A percentile compares a stretch with the other conserved stretches of the same genome.
These are phyloP conservation scores for Tenthredo mesomela DNA, from an alignment of 2,888 invertebrate species.

Conservation along the genomic window DNA sequence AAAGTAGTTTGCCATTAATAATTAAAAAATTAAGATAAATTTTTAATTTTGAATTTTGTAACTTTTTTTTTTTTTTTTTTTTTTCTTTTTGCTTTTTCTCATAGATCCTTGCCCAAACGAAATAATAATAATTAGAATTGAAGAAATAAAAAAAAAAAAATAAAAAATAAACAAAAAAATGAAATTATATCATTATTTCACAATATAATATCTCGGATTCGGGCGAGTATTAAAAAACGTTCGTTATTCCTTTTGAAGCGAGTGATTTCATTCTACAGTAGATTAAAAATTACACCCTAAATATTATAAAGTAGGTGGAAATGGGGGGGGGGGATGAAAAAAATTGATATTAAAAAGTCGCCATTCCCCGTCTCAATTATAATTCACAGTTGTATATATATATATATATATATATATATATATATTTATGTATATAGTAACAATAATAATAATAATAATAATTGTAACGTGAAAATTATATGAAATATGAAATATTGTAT, in stretches of 20 bases:
- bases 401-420: background rate
- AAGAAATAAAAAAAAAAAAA: background rate
- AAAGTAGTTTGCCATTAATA: no score
- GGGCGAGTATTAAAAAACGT: background rate
- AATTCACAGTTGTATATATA: background rate
- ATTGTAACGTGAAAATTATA: background rate
- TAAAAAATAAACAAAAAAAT: background rate
- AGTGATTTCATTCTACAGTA: constrained; percentile 20
- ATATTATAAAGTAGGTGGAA: constrained; percentile 1
- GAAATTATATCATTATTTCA: background rate
- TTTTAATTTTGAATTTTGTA: no score
- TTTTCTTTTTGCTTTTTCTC: no score
- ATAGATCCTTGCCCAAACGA: background rate
- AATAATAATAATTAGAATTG: background rate
- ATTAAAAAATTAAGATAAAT: no score
- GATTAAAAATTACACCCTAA: constrained; percentile 41
- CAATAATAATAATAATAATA: background rate
- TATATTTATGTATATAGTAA: background rate
- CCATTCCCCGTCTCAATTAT: background rate
- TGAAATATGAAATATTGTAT: background rate
- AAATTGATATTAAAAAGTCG: constrained; percentile 28
- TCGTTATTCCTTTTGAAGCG: constrained; percentile 15
- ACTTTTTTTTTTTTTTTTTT: background rate
- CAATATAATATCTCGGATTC: background rate
- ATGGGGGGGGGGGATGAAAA: no score